phyloP scores from a whole-genome alignment of 2,113 vertebrate species.

The Patagioenas fasciata region DNA sequence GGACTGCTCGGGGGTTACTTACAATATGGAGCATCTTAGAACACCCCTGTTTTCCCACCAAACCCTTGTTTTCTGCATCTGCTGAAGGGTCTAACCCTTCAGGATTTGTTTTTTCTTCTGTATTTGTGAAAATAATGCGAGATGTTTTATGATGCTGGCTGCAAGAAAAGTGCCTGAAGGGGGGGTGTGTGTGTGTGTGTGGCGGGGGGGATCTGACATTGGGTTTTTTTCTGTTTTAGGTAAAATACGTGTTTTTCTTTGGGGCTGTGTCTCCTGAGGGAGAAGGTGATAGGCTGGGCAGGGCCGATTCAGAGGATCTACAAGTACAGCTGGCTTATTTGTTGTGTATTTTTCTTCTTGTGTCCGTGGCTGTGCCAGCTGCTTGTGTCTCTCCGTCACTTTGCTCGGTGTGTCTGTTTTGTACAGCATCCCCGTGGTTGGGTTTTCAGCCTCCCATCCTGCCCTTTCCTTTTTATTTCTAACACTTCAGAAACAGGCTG shows the following conservation, averaged over 20 bases:
- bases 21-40: neutral
- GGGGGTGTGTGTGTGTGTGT: neutral
- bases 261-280: neutral
- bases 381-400: neutral
- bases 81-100: slow-evolving; percentile 2
- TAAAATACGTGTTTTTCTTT: neutral
- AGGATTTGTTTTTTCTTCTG: neutral
- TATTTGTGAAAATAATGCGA: neutral
- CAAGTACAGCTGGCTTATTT: neutral
- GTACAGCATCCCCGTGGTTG: neutral
- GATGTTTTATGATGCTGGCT: neutral
- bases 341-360: neutral
- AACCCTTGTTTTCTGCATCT: neutral
- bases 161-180: neutral
- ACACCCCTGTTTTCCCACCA: neutral
- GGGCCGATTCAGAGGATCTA: neutral
- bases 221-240: neutral
- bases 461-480: neutral
- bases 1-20: neutral
- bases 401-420: neutral
- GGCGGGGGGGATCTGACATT: neutral
- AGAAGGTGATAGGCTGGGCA: neutral
- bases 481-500: neutral
- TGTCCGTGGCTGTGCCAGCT: neutral
- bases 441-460: neutral